Percentiles rank a stretch among this genome's conserved stretches.
Evolutionary conservation across 1,140 invertebrate genomes (phyloP).

Genomic region (Geopemphigus sp.): DNA sequence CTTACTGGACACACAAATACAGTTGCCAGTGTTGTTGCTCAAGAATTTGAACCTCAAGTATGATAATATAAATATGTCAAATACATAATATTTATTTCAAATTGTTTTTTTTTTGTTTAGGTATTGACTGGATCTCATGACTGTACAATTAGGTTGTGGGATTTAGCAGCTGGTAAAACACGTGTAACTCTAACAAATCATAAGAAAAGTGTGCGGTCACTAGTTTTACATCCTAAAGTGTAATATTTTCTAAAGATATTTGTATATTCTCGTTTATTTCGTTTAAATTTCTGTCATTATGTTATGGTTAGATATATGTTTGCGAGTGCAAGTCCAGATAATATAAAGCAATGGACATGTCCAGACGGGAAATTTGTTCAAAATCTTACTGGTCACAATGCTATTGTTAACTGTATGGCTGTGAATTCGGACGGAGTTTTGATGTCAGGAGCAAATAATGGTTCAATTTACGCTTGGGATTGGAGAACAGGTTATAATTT

Average conservation of each 20-base stretch:
- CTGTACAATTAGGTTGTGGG: slow-evolving; percentile 91
- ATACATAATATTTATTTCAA: neutral
- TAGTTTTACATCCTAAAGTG: slow-evolving; percentile 87
- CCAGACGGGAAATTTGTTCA: slow-evolving; percentile 98
- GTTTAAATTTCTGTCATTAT: slow-evolving; percentile 39
- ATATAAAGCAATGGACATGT: slow-evolving; percentile 99
- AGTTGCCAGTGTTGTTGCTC: slow-evolving; percentile 88
- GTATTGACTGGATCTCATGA: slow-evolving; percentile 80
- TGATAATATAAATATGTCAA: neutral
- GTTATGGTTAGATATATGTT: slow-evolving; percentile 78
- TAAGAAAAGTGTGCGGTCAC: slow-evolving; percentile 94
- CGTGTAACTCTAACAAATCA: slow-evolving; percentile 96
- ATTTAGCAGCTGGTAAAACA: slow-evolving; percentile 92
- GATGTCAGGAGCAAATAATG: slow-evolving; percentile 97
- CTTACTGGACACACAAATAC: slow-evolving; percentile 97
- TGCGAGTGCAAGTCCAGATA: slow-evolving; percentile 95
- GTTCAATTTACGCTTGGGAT: slow-evolving; percentile 98
- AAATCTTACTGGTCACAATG: slow-evolving; percentile 95
- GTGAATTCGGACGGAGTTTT: slow-evolving; percentile 92
- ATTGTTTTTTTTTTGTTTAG: slow-evolving; percentile 54
- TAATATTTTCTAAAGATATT: slow-evolving; percentile 53
- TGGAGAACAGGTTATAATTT: slow-evolving; percentile 99
- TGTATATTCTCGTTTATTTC: neutral
- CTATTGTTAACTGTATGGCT: slow-evolving; percentile 95
- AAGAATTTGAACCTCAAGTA: slow-evolving; percentile 90